Conservation (phyloP, 2,888 invertebrate genomes). For the Scaeva pyrastri region DNA sequence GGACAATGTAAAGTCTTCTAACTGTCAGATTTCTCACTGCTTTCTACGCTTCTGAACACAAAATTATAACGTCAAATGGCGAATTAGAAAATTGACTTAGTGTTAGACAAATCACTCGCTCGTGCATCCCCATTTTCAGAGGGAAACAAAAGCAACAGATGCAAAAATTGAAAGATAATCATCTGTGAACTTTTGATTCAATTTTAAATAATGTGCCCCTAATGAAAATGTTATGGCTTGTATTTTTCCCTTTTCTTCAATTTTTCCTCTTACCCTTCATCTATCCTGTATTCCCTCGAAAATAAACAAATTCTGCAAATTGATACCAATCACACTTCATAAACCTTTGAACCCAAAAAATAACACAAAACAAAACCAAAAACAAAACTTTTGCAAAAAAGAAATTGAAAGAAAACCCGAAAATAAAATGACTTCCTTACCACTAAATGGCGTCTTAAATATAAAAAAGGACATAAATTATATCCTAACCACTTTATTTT, state of each 20-base stretch:
- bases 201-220: not conserved
- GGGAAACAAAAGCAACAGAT: not conserved
- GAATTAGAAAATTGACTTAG: no score
- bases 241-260: not conserved
- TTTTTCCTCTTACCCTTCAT: not conserved
- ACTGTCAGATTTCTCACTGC: no score
- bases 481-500: conserved; percentile 53
- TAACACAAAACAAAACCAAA: conserved; percentile 73
- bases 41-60: no score
- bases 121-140: no score
- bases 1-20: no score
- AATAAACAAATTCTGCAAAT: conserved; percentile 51
- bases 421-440: conserved; percentile 67
- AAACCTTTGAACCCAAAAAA: conserved; percentile 65
- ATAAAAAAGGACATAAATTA: conserved; percentile 28
- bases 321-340: conserved; percentile 71
- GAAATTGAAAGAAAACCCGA: conserved; percentile 20
- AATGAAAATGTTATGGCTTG: not conserved
- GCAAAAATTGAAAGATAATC: not conserved
- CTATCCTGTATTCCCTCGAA: not conserved
- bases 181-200: not conserved
- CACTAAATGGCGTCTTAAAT: conserved; percentile 50
- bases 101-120: no score
- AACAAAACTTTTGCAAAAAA: conserved; percentile 69
- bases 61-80: no score